Base-by-base conservation (phyloP, 2,113 vertebrate species). In the Semnopithecus entellus region DNA sequence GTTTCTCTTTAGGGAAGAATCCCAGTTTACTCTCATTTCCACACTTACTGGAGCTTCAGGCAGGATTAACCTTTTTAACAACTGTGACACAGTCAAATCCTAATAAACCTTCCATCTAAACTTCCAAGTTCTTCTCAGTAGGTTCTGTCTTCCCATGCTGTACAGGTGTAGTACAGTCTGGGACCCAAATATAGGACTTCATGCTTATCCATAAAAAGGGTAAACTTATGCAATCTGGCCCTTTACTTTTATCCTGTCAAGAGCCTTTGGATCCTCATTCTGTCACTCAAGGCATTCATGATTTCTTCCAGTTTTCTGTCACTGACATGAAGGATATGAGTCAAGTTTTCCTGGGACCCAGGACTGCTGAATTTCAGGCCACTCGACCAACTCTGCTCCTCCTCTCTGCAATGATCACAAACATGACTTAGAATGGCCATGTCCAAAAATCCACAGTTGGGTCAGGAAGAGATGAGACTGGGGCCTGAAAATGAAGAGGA, bases 391-490 rank as follows among this genome's bases (percentile, higher is more conserved):
- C 48, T 35, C 20, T n/a, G 13, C 2, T 61, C 14, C 17, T 73
- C 55, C 32, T 57, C 45, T 50, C 32, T 27, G 70, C n/a, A 18
- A 2, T 3, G 20, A 43, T 3, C 3, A 1, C 1, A 20, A 59
- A 23, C 40, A 20, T 10, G 27, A 35, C 32, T 6, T 2, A 23
- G 45, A n/a, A 8, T 1, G 0, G 45, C 6, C 11, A 13, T 3
- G 40, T 23, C 61, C 8, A 1, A 9, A 0, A 40, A 9, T 3
- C 38, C 40, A 87, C 27, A 35, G 35, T 12, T 30, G 6, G 23
- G 20, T 10, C 40, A 70, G 43, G 11, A 2, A 3, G 32, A 59
- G 4, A 16, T 4, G 38, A 48, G 43, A 25, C 45, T 50, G 8
- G 23, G 57, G 18, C 6, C 66, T n/a, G 25, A 52, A 30, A 68